Evolutionary conservation across 1,140 invertebrate species (phyloP), one percentile per base, ranked within the genome.

Genomic region (Scylla paramamosain): DNA sequence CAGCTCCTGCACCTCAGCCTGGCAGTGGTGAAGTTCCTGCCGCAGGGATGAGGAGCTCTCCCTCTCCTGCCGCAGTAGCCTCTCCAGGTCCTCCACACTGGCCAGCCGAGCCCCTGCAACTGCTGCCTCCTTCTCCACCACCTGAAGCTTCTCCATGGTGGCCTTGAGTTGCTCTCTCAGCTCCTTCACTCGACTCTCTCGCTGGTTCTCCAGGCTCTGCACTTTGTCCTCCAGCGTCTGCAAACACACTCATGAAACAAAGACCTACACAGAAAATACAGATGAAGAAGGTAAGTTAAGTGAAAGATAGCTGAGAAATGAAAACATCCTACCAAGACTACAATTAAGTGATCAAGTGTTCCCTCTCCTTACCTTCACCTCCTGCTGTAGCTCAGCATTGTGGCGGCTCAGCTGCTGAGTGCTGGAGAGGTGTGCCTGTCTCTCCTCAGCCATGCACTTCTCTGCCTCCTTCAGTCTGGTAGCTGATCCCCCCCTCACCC

Each of bases 341-440:
- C 39, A 59, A 20, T 59, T 59, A 59, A 12, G 52, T 59, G 10
- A 59, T 20, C 52, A 2, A 59, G 2, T 59, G 52, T 0, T n/a
- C 87, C 46, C 32, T 25, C 31, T 20, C 39, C 32, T 32, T 45
- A 94, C 93, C 93, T 91, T 94, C 14, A 94, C 52, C 3, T 91
- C 88, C 8, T 94, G 84, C 45, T 91, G 93, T 88, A 94, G n/a
- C 12, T 90, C 59, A 52, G 89, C 28, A 29, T 94, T 94, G 32
- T 94, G 93, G 14, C 46, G 59, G 46, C 67, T 28, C 45, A 91
- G 88, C 46, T 94, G 93, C 16, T 94, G 88, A 14, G 88, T 91
- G 39, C 32, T 31, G 12, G 88, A 46, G 29, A 94, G 93, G 14
- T 91, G 67, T 8, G 89, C 25, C 39, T 91, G 93, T 7, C 89